Base-by-base conservation (phyloP, 2,797 vertebrate genomes). In the Myiothlypis coronata region DNA sequence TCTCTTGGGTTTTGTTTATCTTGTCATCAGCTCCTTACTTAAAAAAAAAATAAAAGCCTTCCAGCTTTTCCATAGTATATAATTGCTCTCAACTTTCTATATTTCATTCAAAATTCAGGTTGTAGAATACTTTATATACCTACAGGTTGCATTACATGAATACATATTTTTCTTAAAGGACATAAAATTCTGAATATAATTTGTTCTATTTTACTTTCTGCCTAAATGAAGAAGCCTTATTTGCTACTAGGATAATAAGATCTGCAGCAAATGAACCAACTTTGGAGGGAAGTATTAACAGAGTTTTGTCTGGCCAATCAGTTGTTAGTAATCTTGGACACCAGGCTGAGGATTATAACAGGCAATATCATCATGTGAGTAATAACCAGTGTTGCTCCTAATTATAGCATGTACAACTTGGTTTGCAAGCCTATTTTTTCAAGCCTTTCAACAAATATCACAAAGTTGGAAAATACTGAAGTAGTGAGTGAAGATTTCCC, bases 241-340 rank as follows among this genome's bases (percentile, higher is more conserved):
- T 97, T 94, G 88, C 93, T 95, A 98, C 98, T 78, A 98, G 95
- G 87, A 78, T 97, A 83, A 97, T 97, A 92, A 97, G 94, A 87
- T 91, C 98, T 95, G 94, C 96, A 92, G 69, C 94, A 71, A 80
- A 52, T 60, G 98, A 98, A 59, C 37, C 95, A 21, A 52, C 79
- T 93, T 55, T 91, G 41, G 96, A 89, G 89, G 96, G 68, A 69
- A 97, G 93, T 94, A 94, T 82, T 93, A 97, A 97, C 61, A 95
- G 97, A 79, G 80, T 97, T 92, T 71, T 90, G 17, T 97, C 98
- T 57, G 96, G 97, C 83, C 98, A 98, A 64, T 97, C 98, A 65
- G 94, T 97, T 63, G 93, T 97, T 93, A 46, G 75, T 35, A 97
- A 97, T 80, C 94, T 97, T 79, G 97, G 97, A 75, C 97, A 97